A percentile compares a stretch with the other conserved stretches of the same genome.
Conservation (phyloP, 2,113 vertebrate species). For the Myodes glareolus region DNA sequence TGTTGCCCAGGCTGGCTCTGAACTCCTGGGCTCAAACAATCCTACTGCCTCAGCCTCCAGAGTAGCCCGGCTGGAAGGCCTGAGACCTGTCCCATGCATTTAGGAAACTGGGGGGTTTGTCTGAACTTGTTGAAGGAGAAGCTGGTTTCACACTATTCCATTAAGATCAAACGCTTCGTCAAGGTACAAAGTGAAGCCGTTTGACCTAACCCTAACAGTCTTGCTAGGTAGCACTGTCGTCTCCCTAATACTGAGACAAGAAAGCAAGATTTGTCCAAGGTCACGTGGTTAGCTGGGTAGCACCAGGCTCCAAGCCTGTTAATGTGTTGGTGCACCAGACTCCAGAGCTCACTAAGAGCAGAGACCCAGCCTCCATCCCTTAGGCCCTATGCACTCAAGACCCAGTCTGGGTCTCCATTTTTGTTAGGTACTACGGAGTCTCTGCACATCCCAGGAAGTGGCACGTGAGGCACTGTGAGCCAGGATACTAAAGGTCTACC, state of each 20-base stretch:
- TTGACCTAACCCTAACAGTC: background rate
- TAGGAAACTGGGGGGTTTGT: background rate
- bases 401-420: background rate
- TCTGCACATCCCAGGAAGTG: background rate
- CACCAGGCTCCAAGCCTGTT: background rate
- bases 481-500: background rate
- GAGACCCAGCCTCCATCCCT: background rate
- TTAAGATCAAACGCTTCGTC: background rate
- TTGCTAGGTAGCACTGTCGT: background rate
- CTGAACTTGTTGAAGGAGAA: slow-evolving; percentile 1
- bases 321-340: no score
- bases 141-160: background rate
- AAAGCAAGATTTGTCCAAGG: background rate
- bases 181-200: background rate
- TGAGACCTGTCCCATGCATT: background rate
- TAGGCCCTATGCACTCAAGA: background rate
- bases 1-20: background rate
- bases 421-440: background rate
- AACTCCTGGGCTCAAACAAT: background rate
- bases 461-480: background rate
- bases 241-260: background rate
- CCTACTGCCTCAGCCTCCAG: background rate
- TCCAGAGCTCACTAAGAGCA: background rate
- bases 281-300: background rate
- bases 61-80: background rate